Percentiles rank a stretch among this genome's conserved stretches.
Conservation (phyloP, 2,113 vertebrate genomes). For the Thalassoma bifasciatum region DNA sequence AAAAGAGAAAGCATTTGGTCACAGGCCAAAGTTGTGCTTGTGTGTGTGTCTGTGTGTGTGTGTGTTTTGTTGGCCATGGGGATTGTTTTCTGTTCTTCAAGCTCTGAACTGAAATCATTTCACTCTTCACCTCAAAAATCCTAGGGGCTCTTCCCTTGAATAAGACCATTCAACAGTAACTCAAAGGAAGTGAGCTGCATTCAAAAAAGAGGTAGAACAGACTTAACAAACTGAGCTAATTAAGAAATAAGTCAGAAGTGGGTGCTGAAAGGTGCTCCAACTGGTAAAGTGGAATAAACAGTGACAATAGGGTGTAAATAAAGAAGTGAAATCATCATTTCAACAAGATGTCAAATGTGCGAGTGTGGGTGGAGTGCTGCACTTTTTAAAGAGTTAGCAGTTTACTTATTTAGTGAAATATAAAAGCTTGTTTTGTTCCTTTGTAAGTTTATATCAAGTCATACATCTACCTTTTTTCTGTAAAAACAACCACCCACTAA, state of each 20-base stretch:
- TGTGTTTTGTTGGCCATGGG: slow-evolving; percentile 35
- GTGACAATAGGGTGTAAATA: slow-evolving; percentile 8
- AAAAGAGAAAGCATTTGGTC: slow-evolving; percentile 8
- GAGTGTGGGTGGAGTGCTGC: background rate
- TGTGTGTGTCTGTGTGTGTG: background rate
- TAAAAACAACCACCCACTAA: no score
- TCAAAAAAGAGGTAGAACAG: background rate
- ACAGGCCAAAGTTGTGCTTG: slow-evolving; percentile 34
- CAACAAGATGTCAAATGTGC: slow-evolving; percentile 10
- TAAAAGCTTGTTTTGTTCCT: no score
- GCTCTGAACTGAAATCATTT: slow-evolving; percentile 51
- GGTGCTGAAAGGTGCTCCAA: slow-evolving; percentile 31
- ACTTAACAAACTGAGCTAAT: slow-evolving; percentile 10
- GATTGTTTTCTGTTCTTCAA: slow-evolving; percentile 21
- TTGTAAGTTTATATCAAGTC: no score
- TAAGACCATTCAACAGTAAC: slow-evolving; percentile 22
- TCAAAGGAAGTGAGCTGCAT: slow-evolving; percentile 11
- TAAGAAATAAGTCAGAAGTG: slow-evolving; percentile 16
- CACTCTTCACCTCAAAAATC: slow-evolving; percentile 6
- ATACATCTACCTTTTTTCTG: no score
- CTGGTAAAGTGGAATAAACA: slow-evolving; percentile 20
- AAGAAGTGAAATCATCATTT: slow-evolving; percentile 15
- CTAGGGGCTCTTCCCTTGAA: background rate
- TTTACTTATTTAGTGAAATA: no score
- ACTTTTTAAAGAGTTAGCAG: slow-evolving; percentile 19